Evolutionary conservation across 2,113 vertebrate genomes (phyloP).

Genomic region (Syrmaticus mikado): DNA sequence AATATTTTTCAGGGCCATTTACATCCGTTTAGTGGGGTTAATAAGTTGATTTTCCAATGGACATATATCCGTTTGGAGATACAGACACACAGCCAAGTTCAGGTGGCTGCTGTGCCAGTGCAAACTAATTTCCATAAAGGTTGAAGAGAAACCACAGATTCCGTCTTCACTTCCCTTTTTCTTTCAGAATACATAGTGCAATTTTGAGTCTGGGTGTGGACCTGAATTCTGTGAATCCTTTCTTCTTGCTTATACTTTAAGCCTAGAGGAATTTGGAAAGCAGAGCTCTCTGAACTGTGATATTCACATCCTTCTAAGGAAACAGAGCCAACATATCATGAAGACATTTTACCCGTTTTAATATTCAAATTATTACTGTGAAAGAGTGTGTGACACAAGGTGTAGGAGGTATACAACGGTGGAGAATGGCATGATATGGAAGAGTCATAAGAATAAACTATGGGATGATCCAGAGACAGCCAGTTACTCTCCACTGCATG

Average conservation of each 20-base stretch:
- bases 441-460: neutral
- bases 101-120: neutral
- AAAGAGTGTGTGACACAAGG: neutral
- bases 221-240: neutral
- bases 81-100: neutral
- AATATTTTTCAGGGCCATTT: conserved; percentile 6
- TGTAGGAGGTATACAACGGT: neutral
- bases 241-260: neutral
- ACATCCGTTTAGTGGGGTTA: conserved; percentile 10
- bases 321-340: neutral
- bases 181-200: neutral
- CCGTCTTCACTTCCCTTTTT: neutral
- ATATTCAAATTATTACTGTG: neutral
- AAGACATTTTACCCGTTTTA: neutral
- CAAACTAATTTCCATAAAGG: neutral
- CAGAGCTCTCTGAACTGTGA: neutral
- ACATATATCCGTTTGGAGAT: neutral
- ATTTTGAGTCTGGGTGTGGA: neutral
- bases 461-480: neutral
- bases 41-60: conserved; percentile 15
- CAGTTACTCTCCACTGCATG: neutral
- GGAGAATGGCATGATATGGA: fast-evolving
- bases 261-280: neutral
- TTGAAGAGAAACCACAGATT: neutral
- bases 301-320: neutral